These are phyloP conservation scores for Sipha maydis DNA, from an alignment of 2,888 invertebrate species.

Conservation along the genomic window DNA sequence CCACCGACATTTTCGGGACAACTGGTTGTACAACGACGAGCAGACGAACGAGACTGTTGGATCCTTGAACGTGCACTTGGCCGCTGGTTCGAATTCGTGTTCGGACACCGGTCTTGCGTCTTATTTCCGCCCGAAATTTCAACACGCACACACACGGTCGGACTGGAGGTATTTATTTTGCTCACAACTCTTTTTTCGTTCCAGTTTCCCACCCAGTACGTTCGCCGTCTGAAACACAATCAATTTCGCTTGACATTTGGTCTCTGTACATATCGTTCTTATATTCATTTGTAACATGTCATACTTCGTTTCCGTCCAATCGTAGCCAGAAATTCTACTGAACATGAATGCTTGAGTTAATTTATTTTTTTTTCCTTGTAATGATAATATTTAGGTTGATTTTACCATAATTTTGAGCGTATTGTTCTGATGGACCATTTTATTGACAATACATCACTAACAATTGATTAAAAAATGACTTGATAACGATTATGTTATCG, in stretches of 20 bases:
- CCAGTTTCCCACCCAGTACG: background rate
- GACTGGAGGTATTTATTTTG: background rate
- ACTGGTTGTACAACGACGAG: background rate
- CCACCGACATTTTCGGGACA: background rate
- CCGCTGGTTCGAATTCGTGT: background rate
- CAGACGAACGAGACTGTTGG: background rate
- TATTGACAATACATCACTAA: too few relatives aligned
- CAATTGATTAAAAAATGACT: too few relatives aligned
- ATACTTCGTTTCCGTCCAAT: too few relatives aligned
- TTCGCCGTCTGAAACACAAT: background rate
- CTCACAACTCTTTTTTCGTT: too few relatives aligned
- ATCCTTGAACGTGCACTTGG: background rate
- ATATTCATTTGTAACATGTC: too few relatives aligned
- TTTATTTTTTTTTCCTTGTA: too few relatives aligned
- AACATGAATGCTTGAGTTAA: too few relatives aligned
- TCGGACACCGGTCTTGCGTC: background rate
- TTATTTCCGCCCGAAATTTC: background rate
- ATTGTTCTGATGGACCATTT: too few relatives aligned
- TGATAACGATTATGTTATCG: too few relatives aligned
- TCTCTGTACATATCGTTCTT: background rate
- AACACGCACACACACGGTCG: background rate
- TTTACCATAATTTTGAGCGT: too few relatives aligned
- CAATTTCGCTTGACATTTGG: background rate
- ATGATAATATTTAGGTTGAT: too few relatives aligned
- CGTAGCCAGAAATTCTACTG: too few relatives aligned